Base-by-base conservation (phyloP, 2,888 invertebrate genomes). In the Petrolisthes manimaculis region DNA sequence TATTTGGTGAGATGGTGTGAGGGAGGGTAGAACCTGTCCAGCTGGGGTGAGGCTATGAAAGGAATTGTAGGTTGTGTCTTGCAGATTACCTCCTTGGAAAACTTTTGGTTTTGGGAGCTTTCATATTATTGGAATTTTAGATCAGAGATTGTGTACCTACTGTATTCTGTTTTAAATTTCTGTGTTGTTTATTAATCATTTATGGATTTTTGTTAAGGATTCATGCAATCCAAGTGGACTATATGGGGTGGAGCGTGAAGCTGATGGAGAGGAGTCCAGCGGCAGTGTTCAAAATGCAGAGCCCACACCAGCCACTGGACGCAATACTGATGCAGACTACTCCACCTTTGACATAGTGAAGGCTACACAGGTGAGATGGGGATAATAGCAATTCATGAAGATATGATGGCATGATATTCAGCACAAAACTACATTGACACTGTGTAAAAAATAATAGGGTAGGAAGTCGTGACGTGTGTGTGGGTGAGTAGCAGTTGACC, bases 351-450 rank as follows among this genome's bases (percentile, higher is more conserved):
- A 98, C 93, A 97, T 98, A 92, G 97, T 98, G 53, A 97, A 97
- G 94, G 98, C 98, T 12, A 98, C 98, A 53, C 99, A 99, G 94
- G 95, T 95, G 93, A 91, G 82, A 55, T 9, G 9, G 37, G n/a
- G 78, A 78, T 53, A 78, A 55, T 37, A 37, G 37, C 37, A 37
- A 37, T 37, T 37, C 37, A 37, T 37, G 37, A 0, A 37, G 37
- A 37, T 37, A 37, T 37, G 37, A 37, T 37, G 37, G 37, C 37
- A 37, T 37, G 0, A 37, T 37, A 37, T 37, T 37, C 37, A 37
- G 37, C 37, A 37, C 37, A 1, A 2, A 37, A 37, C 37, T 37
- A 37, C 37, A 37, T 37, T 37, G 37, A 37, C 37, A 37, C 37
- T 37, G 37, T 2, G 37, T 37, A 37, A 37, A 2, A 2, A 37